phyloP scores from a whole-genome alignment of 23 tunicate species.

The Trididemnum nubilum region DNA sequence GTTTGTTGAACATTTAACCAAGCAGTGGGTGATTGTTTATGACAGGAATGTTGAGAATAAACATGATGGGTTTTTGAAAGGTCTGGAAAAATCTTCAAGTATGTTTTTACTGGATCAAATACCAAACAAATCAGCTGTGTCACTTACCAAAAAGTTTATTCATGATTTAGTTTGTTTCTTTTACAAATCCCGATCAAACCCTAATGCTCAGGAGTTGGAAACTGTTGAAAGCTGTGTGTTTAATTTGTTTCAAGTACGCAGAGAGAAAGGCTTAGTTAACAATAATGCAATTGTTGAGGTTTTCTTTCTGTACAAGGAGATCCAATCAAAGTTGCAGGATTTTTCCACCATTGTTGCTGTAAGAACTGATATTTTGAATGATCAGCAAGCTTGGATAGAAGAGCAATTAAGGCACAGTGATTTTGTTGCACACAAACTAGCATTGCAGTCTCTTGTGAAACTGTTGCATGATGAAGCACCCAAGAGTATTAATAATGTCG shows the following conservation, averaged over 20 bases:
- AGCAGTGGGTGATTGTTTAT: slow-evolving; percentile 25
- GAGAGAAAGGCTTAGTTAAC: slow-evolving; percentile 5
- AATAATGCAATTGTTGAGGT: slow-evolving; percentile 46
- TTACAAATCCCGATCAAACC: slow-evolving; percentile 15
- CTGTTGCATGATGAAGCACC: slow-evolving; percentile 31
- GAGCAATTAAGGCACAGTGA: background rate
- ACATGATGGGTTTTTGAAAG: background rate
- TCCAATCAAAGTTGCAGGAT: slow-evolving; percentile 1
- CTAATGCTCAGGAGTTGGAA: background rate
- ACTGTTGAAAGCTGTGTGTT: slow-evolving; percentile 7
- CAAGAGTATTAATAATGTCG: slow-evolving; percentile 19
- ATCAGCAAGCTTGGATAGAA: slow-evolving; percentile 29
- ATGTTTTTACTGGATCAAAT: background rate
- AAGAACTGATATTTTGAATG: slow-evolving; percentile 24
- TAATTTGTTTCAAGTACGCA: background rate
- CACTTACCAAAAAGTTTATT: background rate
- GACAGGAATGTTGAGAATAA: background rate
- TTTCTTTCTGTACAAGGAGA: slow-evolving; percentile 33
- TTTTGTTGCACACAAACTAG: slow-evolving; percentile 12
- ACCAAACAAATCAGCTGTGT: background rate
- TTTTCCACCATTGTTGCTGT: slow-evolving; percentile 39
- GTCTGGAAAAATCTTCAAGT: no score
- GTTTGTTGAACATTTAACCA: slow-evolving; percentile 3
- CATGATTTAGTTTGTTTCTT: slow-evolving; percentile 20
- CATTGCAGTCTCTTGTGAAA: background rate